phyloP scores from a whole-genome alignment of 2,888 invertebrate species.

The Entomobrya multifasciata region DNA sequence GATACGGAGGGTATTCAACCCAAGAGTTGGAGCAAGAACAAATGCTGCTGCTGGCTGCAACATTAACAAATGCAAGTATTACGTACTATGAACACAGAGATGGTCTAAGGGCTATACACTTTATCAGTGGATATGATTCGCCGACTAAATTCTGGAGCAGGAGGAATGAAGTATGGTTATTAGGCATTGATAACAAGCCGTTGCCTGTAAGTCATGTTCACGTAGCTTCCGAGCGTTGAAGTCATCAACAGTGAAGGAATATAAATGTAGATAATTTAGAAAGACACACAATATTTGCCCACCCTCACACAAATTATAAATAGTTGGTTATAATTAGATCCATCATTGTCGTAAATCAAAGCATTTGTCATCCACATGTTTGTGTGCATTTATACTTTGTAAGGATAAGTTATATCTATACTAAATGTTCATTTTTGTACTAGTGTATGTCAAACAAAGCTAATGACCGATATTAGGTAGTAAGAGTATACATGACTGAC shows the following conservation, averaged over 20 bases:
- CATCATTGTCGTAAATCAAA: not conserved
- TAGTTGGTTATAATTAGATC: not conserved
- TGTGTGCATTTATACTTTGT: slow-evolving; percentile 8
- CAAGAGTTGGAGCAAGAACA: slow-evolving; percentile 71
- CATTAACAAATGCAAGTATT: slow-evolving; percentile 69
- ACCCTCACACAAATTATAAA: not conserved
- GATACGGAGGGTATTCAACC: slow-evolving; percentile 78
- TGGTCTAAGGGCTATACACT: slow-evolving; percentile 76
- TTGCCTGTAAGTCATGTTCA: slow-evolving; percentile 46
- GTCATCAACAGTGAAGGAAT: not conserved
- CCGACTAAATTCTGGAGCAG: slow-evolving; percentile 80
- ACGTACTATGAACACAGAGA: slow-evolving; percentile 74
- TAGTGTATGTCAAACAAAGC: not conserved
- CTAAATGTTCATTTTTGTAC: not conserved
- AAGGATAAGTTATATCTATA: not conserved
- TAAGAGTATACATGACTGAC: not conserved
- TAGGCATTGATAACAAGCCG: slow-evolving; percentile 64
- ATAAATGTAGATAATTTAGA: not conserved
- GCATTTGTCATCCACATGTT: slow-evolving; percentile 14
- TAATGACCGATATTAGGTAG: slow-evolving; percentile 32
- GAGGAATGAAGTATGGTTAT: slow-evolving; percentile 79
- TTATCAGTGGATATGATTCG: slow-evolving; percentile 79
- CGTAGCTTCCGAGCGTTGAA: too few species aligned
- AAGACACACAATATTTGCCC: not conserved
- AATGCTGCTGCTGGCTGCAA: slow-evolving; percentile 67